These are phyloP conservation scores for Nymphalis c-album DNA, from an alignment of 2,888 invertebrate genomes.

Conservation along the genomic window DNA sequence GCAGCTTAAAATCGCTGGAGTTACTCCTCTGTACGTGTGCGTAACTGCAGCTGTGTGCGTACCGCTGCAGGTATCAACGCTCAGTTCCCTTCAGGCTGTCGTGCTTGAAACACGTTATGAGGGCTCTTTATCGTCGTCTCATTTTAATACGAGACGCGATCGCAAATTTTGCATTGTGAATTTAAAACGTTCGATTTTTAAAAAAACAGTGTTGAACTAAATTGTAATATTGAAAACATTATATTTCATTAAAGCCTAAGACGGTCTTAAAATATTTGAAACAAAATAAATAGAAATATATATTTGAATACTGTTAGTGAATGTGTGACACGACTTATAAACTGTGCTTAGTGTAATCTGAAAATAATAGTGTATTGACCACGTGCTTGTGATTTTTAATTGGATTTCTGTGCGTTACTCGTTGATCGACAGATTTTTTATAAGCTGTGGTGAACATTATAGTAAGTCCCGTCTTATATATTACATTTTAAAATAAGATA, in stretches of 20 bases:
- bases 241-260: not conserved
- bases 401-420: conserved; percentile 8
- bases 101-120: conserved; percentile 47
- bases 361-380: conserved; percentile 12
- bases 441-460: conserved; percentile 6
- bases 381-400: conserved; percentile 12
- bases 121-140: conserved; percentile 26
- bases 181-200: conserved; percentile 7
- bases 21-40: conserved; percentile 44
- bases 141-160: conserved; percentile 33
- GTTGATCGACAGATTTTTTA: not conserved
- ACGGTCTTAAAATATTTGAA: not conserved
- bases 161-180: conserved; percentile 17
- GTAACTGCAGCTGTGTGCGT: conserved; percentile 71
- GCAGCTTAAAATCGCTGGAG: conserved; percentile 68
- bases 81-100: conserved; percentile 70
- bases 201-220: not conserved
- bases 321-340: conserved; percentile 1
- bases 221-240: not conserved
- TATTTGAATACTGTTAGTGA: conserved; percentile 1
- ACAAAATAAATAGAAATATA: not conserved
- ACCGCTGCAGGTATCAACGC: conserved; percentile 74
- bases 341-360: conserved; percentile 6
- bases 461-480: not conserved
- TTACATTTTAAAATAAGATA: not conserved